A percentile compares a stretch with the other conserved stretches of the same genome.
These are phyloP conservation scores for Eretmochelys imbricata DNA, from an alignment of 2,113 vertebrate species.

Conservation along the genomic window DNA sequence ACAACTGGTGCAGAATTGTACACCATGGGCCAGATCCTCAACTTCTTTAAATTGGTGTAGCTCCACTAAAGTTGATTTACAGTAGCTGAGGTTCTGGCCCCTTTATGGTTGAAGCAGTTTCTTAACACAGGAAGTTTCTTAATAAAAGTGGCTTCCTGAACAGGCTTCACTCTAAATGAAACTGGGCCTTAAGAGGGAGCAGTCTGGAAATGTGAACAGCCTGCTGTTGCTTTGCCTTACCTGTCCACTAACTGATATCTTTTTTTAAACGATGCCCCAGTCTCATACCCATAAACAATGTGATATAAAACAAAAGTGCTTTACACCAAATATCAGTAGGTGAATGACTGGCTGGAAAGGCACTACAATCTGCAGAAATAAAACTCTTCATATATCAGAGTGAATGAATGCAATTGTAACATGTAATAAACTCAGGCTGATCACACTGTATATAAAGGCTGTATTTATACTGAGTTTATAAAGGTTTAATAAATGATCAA, in stretches of 20 bases:
- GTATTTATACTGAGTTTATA: not conserved
- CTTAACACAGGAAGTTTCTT: not conserved
- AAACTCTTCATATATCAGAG: not conserved
- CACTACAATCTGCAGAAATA: not conserved
- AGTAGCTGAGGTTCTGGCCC: too few relatives aligned
- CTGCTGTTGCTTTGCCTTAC: not conserved
- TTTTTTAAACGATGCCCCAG: not conserved
- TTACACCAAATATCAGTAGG: not conserved
- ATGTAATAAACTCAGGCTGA: too few relatives aligned
- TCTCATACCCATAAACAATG: not conserved
- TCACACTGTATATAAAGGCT: too few relatives aligned
- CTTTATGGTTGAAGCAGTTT: not conserved
- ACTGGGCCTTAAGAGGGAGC: not conserved
- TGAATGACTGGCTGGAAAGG: not conserved
- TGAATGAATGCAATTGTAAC: too few relatives aligned
- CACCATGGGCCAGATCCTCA: not conserved
- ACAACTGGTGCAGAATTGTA: not conserved
- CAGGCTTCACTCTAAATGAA: not conserved
- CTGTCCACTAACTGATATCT: not conserved
- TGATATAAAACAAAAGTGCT: not conserved
- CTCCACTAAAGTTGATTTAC: too few relatives aligned
- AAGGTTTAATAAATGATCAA: constrained; percentile 4
- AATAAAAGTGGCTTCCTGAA: not conserved
- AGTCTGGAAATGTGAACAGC: not conserved
- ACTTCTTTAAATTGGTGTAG: too few relatives aligned